phyloP scores from a whole-genome alignment of 2,888 invertebrate genomes.

The Leucophenga maculata region DNA sequence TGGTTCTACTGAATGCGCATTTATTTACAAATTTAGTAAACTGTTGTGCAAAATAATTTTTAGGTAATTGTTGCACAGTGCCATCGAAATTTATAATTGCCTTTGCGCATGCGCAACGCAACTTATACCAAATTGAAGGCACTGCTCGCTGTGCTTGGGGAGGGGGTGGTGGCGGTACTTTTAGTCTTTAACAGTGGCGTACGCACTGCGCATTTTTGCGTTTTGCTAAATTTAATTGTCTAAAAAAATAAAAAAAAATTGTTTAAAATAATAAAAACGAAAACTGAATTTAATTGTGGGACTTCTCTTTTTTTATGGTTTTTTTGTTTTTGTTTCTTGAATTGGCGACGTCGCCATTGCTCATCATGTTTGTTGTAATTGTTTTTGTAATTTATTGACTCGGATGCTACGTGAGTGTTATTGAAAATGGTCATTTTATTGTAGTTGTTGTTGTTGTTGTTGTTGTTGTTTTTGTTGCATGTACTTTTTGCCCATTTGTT shows the following conservation, averaged over 20 bases:
- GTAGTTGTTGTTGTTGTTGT: slow-evolving; percentile 19
- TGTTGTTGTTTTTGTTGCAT: slow-evolving; percentile 19
- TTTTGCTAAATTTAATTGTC: not conserved
- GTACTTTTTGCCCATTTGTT: slow-evolving; percentile 25
- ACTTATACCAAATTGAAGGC: no score
- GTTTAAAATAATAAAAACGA: not conserved
- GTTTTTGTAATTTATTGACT: slow-evolving; percentile 52
- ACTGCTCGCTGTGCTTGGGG: not conserved
- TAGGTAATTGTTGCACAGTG: no score
- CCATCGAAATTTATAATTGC: no score
- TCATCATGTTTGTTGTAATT: slow-evolving; percentile 24
- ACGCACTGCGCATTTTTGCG: not conserved
- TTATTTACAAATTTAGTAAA: no score
- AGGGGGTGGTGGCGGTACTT: not conserved
- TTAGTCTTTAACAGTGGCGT: no score
- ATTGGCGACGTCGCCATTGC: slow-evolving; percentile 10
- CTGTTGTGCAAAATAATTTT: no score
- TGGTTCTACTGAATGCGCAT: no score
- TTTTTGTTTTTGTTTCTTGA: not conserved
- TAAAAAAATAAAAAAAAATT: slow-evolving; percentile 2
- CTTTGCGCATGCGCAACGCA: no score
- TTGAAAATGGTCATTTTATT: slow-evolving; percentile 29
- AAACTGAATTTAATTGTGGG: slow-evolving; percentile 41
- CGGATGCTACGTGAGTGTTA: slow-evolving; percentile 27
- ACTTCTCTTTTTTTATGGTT: slow-evolving; percentile 23